Evolutionary conservation across 2,797 vertebrate genomes (phyloP).

Genomic region (Alca torda): DNA sequence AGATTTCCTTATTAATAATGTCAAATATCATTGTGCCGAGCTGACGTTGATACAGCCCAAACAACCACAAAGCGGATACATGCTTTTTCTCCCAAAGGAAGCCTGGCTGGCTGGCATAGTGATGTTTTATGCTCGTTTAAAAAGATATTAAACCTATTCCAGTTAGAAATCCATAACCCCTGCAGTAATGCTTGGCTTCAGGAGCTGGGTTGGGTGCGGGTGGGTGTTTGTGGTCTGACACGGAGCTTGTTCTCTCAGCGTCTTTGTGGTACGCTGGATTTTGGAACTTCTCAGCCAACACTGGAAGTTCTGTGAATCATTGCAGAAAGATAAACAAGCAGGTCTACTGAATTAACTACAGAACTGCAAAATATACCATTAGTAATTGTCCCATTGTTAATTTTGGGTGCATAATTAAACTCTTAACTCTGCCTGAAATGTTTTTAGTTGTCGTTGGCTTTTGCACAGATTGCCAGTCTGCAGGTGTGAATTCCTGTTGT

Average conservation of each 20-base stretch:
- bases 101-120: neutral
- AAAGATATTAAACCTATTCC: neutral
- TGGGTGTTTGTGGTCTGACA: neutral
- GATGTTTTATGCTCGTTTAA: neutral
- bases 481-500: neutral
- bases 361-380: neutral
- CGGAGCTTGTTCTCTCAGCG: neutral
- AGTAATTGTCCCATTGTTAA: neutral
- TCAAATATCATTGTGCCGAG: neutral
- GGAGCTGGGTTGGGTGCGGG: neutral
- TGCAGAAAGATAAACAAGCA: neutral
- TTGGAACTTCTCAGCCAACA: neutral
- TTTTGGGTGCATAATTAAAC: neutral
- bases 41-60: neutral
- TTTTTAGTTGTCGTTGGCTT: neutral
- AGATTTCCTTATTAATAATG: neutral
- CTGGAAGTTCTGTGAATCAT: neutral
- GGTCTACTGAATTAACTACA: neutral
- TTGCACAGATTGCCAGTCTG: neutral
- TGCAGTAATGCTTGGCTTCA: neutral
- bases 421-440: neutral
- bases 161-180: neutral
- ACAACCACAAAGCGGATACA: neutral
- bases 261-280: neutral
- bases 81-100: neutral